Percentiles rank a stretch among this genome's conserved stretches.
These are phyloP conservation scores for Catalaphyllia jardinei DNA, from an alignment of 64 coral and sea anemone species.

Conservation along the genomic window DNA sequence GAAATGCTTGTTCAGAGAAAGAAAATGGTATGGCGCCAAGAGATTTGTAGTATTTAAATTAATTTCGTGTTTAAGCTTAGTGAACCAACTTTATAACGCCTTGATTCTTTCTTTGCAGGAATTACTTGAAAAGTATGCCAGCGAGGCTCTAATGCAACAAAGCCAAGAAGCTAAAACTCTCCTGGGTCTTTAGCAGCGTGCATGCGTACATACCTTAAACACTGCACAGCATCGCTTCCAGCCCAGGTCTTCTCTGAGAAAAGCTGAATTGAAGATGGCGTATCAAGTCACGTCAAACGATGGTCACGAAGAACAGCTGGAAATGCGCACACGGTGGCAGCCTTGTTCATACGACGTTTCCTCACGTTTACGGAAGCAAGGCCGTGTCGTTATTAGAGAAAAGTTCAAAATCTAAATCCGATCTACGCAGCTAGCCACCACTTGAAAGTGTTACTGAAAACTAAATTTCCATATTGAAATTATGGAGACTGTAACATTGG, in stretches of 20 bases:
- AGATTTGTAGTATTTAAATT: background rate
- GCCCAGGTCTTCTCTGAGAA: background rate
- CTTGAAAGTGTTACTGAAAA: no score
- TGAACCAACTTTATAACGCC: no score
- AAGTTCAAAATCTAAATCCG: no score
- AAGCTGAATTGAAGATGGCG: background rate
- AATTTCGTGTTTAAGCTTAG: background rate
- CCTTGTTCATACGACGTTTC: no score
- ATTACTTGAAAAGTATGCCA: slow-evolving; percentile 96
- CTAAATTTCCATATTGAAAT: no score
- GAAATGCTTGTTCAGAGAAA: slow-evolving; percentile 96
- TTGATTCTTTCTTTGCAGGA: slow-evolving; percentile 52
- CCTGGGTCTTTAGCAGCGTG: slow-evolving; percentile 63
- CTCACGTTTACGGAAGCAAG: no score
- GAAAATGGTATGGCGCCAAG: slow-evolving; percentile 77
- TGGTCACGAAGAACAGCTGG: background rate
- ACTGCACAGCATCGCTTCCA: background rate
- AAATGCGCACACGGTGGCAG: no score
- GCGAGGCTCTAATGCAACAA: slow-evolving; percentile 92
- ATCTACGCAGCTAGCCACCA: no score
- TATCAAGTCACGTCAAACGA: background rate
- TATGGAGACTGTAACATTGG: no score
- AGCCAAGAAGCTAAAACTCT: slow-evolving; percentile 95
- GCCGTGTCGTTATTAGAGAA: no score
- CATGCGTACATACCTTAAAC: background rate